phyloP scores from a whole-genome alignment of 2,113 vertebrate species.

The Corapipo altera region DNA sequence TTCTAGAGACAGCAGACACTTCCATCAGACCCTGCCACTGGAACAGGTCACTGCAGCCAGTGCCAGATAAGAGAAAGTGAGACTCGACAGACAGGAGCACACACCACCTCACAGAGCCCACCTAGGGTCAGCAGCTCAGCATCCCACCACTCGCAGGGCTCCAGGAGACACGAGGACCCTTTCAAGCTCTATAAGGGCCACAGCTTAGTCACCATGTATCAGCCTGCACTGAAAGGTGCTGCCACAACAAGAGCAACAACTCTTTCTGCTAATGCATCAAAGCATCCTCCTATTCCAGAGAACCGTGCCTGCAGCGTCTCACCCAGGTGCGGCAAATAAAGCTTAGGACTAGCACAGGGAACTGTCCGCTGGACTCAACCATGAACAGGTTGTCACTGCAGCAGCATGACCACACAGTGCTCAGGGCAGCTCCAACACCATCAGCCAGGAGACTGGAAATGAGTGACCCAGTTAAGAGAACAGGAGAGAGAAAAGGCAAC shows the following conservation, averaged over 20 bases:
- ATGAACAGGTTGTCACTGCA: neutral
- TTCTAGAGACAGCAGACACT: neutral
- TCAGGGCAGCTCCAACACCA: neutral
- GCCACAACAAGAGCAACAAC: neutral
- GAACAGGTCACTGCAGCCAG: neutral
- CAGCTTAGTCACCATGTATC: neutral
- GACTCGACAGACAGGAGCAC: neutral
- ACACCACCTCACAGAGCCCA: neutral
- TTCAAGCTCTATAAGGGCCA: neutral
- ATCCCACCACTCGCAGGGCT: accelerated
- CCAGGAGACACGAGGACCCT: neutral
- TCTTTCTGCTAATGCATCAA: neutral
- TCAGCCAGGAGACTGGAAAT: neutral
- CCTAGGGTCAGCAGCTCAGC: neutral
- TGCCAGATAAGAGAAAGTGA: neutral
- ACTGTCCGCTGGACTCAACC: neutral
- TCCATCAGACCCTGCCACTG: neutral
- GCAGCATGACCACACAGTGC: neutral
- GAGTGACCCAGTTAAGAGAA: neutral
- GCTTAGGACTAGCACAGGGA: neutral
- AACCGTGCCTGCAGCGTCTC: neutral
- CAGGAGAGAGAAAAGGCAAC: neutral
- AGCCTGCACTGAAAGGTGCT: neutral
- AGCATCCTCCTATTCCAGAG: neutral
- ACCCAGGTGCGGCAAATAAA: neutral